Evolutionary conservation across 1,140 invertebrate species (phyloP), one percentile per base, ranked within the genome.

Genomic region (Drosophila baimaii): DNA sequence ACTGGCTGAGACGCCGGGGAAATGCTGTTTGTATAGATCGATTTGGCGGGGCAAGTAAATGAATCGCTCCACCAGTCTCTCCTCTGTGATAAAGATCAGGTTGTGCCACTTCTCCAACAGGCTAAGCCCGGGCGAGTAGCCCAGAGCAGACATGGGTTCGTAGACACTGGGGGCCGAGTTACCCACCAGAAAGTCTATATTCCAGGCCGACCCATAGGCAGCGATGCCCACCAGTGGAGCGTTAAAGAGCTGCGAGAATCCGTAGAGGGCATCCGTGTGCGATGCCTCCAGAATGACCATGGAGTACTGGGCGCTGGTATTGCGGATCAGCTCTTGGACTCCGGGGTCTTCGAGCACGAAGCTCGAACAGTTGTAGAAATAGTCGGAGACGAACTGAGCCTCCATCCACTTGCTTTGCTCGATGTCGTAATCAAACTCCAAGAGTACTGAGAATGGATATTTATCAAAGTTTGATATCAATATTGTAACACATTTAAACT

Each of bases 91-190:
- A 12, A 62, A 81, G 15, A 91, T 55, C 52, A 79, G 63, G 57
- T 94, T 94, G n/a, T 61, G 33, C 5, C 90, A 19, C 59, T 93
- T 82, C 57, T 94, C 77, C 1, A 56, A 61, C 27, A 94, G 77
- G 19, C 63, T 86, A 88, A 93, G 91, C 0, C 82, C 65, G 5
- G 74, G 77, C 0, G 90, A 58, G 47, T 81, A 92, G 5, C 74
- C 49, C 10, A 77, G 33, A 1, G 91, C 79, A 1, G 84, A 51
- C 56, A 92, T 80, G 0, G 92, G 91, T 15, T 92, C 83, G 27
- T 92, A 93, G 0, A 84, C 37, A 51, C 80, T 92, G 0, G 90
- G 80, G 15, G 92, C 89, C 3, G 59, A 70, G n/a, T 89, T 89
- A 0, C 84, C 84, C 1, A 64, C 84, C 12, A 89, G 35, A 15